These are phyloP conservation scores for Spodoptera littoralis DNA, from an alignment of 2,888 invertebrate species.

Conservation along the genomic window DNA sequence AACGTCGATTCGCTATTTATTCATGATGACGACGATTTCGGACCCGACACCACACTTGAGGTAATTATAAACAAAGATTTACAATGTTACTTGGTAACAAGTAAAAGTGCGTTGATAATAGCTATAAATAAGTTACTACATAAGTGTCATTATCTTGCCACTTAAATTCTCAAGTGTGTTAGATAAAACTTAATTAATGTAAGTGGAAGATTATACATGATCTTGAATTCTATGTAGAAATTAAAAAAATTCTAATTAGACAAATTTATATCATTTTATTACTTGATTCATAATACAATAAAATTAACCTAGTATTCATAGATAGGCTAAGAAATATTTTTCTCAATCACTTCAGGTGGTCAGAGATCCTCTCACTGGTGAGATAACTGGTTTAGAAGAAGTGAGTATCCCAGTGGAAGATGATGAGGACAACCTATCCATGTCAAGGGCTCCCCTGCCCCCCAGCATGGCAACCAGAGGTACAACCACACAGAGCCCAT, in stretches of 20 bases:
- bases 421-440: slow-evolving; percentile 89
- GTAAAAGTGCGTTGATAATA: too few relatives aligned
- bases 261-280: too few relatives aligned
- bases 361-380: slow-evolving; percentile 93
- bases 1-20: slow-evolving; percentile 86
- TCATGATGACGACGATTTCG: slow-evolving; percentile 80
- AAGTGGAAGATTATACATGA: too few relatives aligned
- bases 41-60: slow-evolving; percentile 79
- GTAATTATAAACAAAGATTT: slow-evolving; percentile 55
- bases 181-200: too few relatives aligned
- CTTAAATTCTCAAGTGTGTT: too few relatives aligned
- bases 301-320: too few relatives aligned
- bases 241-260: too few relatives aligned
- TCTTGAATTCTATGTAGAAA: too few relatives aligned
- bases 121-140: too few relatives aligned
- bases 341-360: slow-evolving; percentile 83
- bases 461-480: slow-evolving; percentile 92
- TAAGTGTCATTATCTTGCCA: too few relatives aligned
- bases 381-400: slow-evolving; percentile 90
- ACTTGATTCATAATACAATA: too few relatives aligned
- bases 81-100: not conserved
- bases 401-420: slow-evolving; percentile 86
- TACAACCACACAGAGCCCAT: slow-evolving; percentile 94
- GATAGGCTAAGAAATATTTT: too few relatives aligned
- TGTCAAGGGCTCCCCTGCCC: slow-evolving; percentile 93